Conservation (phyloP, 1,140 invertebrate genomes). For the Drosophila subpulchrella region DNA sequence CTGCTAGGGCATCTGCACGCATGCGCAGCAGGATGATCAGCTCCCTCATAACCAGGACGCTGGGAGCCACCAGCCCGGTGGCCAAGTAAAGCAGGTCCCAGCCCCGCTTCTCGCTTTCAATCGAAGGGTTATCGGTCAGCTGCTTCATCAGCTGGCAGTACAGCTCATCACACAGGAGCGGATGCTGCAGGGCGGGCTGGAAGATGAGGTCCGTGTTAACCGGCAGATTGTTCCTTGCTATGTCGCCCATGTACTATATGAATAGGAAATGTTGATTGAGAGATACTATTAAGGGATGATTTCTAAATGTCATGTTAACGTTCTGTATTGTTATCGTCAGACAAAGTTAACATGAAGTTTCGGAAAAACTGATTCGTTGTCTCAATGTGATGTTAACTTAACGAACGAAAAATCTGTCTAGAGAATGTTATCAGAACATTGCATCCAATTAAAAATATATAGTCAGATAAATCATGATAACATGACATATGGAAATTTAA, state of each 20-base stretch:
- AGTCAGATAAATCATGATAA: too few species aligned
- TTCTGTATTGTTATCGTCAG: too few species aligned
- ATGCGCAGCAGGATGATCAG: slow-evolving; percentile 91
- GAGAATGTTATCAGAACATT: too few species aligned
- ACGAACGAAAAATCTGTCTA: too few species aligned
- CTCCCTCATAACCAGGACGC: slow-evolving; percentile 86
- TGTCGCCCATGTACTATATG: slow-evolving; percentile 94
- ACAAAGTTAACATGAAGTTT: too few species aligned
- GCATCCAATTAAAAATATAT: too few species aligned
- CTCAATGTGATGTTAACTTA: too few species aligned
- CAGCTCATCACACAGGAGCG: slow-evolving; percentile 94
- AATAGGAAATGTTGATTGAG: background rate
- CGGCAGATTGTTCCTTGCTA: slow-evolving; percentile 90
- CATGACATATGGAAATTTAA: too few species aligned
- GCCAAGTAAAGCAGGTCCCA: slow-evolving; percentile 97
- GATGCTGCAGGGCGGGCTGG: slow-evolving; percentile 90
- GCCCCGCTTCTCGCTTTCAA: slow-evolving; percentile 94
- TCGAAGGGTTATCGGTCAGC: slow-evolving; percentile 93
- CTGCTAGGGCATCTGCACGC: slow-evolving; percentile 90
- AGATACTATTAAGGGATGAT: too few species aligned
- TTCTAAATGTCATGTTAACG: too few species aligned
- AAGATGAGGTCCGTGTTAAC: slow-evolving; percentile 95
- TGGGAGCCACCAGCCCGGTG: slow-evolving; percentile 93
- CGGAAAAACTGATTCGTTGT: too few species aligned
- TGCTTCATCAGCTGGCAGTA: slow-evolving; percentile 98